Base-by-base conservation (phyloP, 2,113 vertebrate genomes). In the Dipodomys merriami region DNA sequence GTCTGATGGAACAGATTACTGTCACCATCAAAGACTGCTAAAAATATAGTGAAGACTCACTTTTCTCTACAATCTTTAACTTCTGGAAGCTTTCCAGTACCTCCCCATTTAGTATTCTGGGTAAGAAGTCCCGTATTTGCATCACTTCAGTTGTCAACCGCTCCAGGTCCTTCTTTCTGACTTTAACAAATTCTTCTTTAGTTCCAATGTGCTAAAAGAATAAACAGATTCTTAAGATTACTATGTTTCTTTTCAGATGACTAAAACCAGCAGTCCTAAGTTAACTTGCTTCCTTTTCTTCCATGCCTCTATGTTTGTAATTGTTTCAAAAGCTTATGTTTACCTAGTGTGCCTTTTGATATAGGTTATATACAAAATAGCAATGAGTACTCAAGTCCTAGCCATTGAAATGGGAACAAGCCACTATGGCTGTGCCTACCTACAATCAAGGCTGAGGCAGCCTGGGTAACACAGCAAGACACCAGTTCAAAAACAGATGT, bases 101-200 rank as follows among this genome's bases (percentile, higher is more conserved):
- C 29, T 99, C 98, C 33, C 96, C 92, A 22, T 98, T 99, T 4
- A 99, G 86, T 4, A 99, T 98, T 94, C 96, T 97, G 73, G 99
- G 99, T 95, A 99, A 96, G 96, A 99, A 99, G 93, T 99, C 99
- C 77, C 98, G 97, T 64, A 99, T 97, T 82, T 99, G 99, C 99
- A 99, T 99, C 85, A 99, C 99, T 96, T 99, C 99, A 0, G 99
- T 99, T 13, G 98, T 99, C 90, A 99, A 94, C 69, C 98, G 98
- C 62, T 99, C 99, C 90, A 99, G 96, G 92, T 99, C 99, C 92
- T 97, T 98, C 96, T 98, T 99, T 81, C 97, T 98, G 65, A 99
- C 97, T 95, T 93, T 95, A 53, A 99, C 98, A 57, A 99, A 99
- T 33, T 98, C 97, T 46, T 98, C 98, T 65, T 97, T 96, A 25